Conservation (phyloP, 2,888 invertebrate genomes). For the Miltochrista miniata region DNA sequence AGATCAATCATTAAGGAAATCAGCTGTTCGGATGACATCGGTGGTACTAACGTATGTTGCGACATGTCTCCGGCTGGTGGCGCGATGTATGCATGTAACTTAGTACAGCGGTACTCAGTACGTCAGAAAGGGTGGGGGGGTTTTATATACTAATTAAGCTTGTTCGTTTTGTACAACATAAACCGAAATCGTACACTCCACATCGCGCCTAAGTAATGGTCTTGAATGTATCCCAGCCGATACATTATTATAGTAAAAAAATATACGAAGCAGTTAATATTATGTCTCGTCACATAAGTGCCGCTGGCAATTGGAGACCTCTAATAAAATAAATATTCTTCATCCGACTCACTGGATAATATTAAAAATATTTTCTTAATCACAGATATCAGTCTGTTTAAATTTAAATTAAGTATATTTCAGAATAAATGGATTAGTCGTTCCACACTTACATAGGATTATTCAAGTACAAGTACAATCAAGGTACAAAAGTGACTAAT, state of each 20-base stretch:
- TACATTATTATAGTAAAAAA: constrained; percentile 64
- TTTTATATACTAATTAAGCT: constrained; percentile 58
- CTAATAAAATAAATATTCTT: constrained; percentile 81
- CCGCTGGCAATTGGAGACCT: constrained; percentile 79
- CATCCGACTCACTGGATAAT: constrained; percentile 83
- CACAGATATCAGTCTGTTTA: constrained; percentile 84
- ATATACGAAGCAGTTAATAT: constrained; percentile 66
- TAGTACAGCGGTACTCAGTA: constrained; percentile 46
- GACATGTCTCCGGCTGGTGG: constrained; percentile 66
- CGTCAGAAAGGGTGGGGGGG: constrained; percentile 58
- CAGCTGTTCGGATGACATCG: constrained; percentile 73
- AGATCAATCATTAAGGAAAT: constrained; percentile 67
- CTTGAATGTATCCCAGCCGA: constrained; percentile 50
- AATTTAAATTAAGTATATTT: constrained; percentile 84
- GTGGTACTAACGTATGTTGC: constrained; percentile 67
- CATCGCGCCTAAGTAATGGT: constrained; percentile 33
- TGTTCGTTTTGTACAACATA: constrained; percentile 65
- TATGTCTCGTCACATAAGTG: constrained; percentile 68
- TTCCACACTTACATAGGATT: constrained; percentile 75
- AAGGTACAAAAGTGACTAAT: constrained; percentile 83
- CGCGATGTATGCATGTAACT: constrained; percentile 38
- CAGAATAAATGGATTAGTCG: constrained; percentile 78
- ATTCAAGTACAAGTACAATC: constrained; percentile 78
- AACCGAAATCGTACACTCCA: constrained; percentile 51
- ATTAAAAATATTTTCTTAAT: constrained; percentile 84